Percentiles rank a stretch among this genome's conserved stretches.
Evolutionary conservation across 1,140 invertebrate genomes (phyloP).

Genomic region (Panulirus ornatus): DNA sequence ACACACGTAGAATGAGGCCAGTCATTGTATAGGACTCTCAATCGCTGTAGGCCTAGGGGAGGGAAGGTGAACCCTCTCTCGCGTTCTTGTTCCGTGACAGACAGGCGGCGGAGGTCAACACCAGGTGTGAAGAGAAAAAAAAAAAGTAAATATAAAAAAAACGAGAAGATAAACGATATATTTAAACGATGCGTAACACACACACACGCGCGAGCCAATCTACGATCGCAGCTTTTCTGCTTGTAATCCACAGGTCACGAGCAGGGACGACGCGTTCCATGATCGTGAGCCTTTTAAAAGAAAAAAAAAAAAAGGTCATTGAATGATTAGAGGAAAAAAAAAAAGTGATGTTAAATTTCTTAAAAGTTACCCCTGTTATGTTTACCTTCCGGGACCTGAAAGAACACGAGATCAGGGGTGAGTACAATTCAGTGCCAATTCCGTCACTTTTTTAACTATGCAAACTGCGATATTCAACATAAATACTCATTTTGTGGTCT

Average conservation of each 20-base stretch:
- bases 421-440: slow-evolving; percentile 66
- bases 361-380: background rate
- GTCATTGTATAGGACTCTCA: slow-evolving; percentile 61
- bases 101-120: background rate
- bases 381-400: slow-evolving; percentile 8
- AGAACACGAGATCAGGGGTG: slow-evolving; percentile 62
- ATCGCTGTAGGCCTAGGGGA: slow-evolving; percentile 53
- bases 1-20: slow-evolving; percentile 25
- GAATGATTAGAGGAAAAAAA: too few species aligned
- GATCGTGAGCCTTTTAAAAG: too few species aligned
- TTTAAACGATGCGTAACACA: too few species aligned
- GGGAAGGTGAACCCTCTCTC: slow-evolving; percentile 47
- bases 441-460: slow-evolving; percentile 72
- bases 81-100: slow-evolving; percentile 18
- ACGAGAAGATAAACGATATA: too few species aligned
- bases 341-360: too few species aligned
- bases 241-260: too few species aligned
- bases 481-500: slow-evolving; percentile 52
- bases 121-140: background rate
- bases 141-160: too few species aligned
- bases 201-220: too few species aligned
- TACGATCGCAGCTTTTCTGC: too few species aligned
- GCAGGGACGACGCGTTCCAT: too few species aligned
- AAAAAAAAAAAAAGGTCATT: too few species aligned
- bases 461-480: slow-evolving; percentile 58